These are phyloP conservation scores for Oscheius myriophilus DNA, from an alignment of 2,888 invertebrate species.

Conservation along the genomic window DNA sequence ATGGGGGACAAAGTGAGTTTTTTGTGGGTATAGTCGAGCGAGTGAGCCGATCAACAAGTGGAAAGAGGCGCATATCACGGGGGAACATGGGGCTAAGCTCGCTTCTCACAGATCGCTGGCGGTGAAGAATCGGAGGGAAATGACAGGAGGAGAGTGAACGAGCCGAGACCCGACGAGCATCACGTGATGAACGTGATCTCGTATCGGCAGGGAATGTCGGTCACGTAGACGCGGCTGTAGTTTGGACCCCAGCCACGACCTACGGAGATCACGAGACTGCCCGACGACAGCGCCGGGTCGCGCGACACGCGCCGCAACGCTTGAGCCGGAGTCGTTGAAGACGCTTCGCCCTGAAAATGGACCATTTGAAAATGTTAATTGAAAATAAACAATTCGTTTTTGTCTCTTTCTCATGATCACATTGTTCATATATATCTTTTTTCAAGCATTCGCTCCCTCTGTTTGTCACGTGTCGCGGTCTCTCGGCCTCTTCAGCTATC, in stretches of 20 bases:
- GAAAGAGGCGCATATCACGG: slow-evolving; percentile 22
- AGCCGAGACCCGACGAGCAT: slow-evolving; percentile 7
- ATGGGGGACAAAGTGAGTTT: slow-evolving; percentile 14
- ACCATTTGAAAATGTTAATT: too few relatives aligned
- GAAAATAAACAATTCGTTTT: not conserved
- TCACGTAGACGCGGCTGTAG: slow-evolving; percentile 62
- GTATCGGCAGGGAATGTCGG: slow-evolving; percentile 67
- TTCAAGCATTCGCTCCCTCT: too few relatives aligned
- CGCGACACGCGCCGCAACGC: slow-evolving; percentile 26
- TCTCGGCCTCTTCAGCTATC: too few relatives aligned
- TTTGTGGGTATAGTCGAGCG: slow-evolving; percentile 2
- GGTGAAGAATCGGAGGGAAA: slow-evolving; percentile 9
- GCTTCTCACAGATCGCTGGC: not conserved
- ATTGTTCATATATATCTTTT: too few relatives aligned
- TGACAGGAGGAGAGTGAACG: slow-evolving; percentile 7
- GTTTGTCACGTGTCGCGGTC: too few relatives aligned
- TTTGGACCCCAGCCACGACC: slow-evolving; percentile 68
- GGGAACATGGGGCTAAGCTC: slow-evolving; percentile 24
- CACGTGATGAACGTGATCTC: slow-evolving; percentile 57
- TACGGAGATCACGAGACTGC: slow-evolving; percentile 55
- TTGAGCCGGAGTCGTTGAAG: slow-evolving; percentile 22
- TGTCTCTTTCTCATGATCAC: too few relatives aligned
- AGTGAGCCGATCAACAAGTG: slow-evolving; percentile 21
- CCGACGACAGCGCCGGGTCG: slow-evolving; percentile 46
- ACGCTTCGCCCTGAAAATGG: slow-evolving; percentile 20